phyloP scores from a whole-genome alignment of 1,140 invertebrate species.

The Philotrypesis tridentata region DNA sequence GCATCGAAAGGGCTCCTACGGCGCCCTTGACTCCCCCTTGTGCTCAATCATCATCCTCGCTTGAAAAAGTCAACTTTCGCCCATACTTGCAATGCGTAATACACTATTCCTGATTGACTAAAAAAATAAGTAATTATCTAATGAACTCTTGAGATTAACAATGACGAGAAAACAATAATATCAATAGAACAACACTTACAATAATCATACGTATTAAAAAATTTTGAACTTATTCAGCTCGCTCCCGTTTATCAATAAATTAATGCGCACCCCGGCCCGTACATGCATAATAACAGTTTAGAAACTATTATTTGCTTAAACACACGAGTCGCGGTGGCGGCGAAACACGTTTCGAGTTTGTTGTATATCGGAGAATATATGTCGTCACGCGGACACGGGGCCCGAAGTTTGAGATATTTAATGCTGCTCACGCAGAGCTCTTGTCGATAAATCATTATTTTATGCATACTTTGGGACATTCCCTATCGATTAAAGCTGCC shows the following conservation, averaged over 20 bases:
- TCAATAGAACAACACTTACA: no score
- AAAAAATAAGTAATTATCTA: background rate
- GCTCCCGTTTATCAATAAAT: background rate
- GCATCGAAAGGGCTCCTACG: no score
- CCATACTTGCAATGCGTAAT: no score
- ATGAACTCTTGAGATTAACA: no score
- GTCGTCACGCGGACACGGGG: background rate
- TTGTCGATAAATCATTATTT: constrained; percentile 21
- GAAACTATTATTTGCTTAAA: background rate
- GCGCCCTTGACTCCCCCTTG: no score
- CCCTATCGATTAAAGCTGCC: constrained; percentile 25
- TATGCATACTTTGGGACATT: constrained; percentile 12
- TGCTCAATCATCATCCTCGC: no score
- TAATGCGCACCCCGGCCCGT: background rate
- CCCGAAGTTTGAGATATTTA: background rate
- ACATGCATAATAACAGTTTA: background rate
- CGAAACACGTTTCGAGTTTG: background rate
- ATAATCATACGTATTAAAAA: no score
- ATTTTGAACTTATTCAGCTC: no score
- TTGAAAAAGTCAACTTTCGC: no score
- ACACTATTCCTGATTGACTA: no score
- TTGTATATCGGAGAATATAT: background rate
- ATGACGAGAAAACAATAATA: no score
- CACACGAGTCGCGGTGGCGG: no score
- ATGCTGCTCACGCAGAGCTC: background rate